A percentile compares a stretch with the other conserved stretches of the same genome.
Conservation (phyloP, 1,140 invertebrate species). For the Sitobion miscanthi region DNA sequence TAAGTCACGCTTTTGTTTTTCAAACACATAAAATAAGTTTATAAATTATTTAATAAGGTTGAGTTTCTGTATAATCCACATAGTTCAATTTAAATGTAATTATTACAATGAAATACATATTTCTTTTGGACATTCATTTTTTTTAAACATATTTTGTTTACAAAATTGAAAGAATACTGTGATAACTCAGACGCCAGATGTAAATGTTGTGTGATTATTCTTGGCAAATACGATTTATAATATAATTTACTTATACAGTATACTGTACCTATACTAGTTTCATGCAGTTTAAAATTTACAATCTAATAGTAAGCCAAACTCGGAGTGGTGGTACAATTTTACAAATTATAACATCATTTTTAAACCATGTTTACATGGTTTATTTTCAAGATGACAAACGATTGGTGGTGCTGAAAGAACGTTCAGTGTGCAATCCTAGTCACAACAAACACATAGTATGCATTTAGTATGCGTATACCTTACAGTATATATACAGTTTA, state of each 20-base stretch:
- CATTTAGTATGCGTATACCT: background rate
- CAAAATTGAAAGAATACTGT: no score
- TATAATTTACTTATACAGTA: background rate
- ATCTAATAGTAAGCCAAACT: background rate
- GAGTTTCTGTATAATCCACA: background rate
- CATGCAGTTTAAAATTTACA: background rate
- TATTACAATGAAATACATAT: no score
- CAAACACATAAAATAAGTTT: conserved; percentile 11
- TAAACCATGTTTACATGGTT: background rate
- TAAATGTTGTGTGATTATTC: no score
- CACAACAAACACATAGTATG: background rate
- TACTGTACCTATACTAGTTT: background rate
- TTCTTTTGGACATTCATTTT: no score
- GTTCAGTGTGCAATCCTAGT: background rate
- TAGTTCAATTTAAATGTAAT: background rate
- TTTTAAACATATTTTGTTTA: no score
- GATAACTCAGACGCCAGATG: no score
- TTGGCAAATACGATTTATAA: no score
- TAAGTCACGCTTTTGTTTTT: conserved; percentile 16
- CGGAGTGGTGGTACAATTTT: background rate
- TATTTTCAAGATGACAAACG: background rate
- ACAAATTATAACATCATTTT: background rate
- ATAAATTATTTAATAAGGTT: background rate
- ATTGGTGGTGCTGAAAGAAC: background rate
- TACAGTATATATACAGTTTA: no score